Evolutionary conservation across 1,140 invertebrate genomes (phyloP).

Genomic region (Musca vetustissima): DNA sequence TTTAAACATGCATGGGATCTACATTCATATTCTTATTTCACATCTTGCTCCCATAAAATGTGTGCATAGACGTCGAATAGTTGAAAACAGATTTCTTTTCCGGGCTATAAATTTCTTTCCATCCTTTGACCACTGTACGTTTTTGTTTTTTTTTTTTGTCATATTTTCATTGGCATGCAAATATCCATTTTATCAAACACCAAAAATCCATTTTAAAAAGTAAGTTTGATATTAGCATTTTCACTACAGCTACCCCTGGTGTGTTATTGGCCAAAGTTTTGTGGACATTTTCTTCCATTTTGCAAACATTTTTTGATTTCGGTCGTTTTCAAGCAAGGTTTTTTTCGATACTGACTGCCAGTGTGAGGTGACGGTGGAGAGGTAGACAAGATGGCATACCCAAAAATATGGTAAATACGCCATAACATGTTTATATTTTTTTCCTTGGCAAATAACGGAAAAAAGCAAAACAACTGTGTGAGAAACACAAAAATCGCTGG

Average conservation of each 20-base stretch:
- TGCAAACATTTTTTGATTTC: not conserved
- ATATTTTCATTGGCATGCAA: not conserved
- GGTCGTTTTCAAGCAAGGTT: not conserved
- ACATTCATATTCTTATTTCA: too few species aligned
- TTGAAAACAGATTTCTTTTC: too few species aligned
- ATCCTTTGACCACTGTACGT: not conserved
- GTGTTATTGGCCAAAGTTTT: too few species aligned
- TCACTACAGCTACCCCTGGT: not conserved
- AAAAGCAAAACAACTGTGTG: too few species aligned
- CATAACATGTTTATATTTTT: constrained; percentile 16
- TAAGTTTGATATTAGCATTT: constrained; percentile 5
- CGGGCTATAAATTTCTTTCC: not conserved
- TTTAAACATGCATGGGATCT: too few species aligned
- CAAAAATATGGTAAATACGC: constrained; percentile 1
- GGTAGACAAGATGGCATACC: not conserved
- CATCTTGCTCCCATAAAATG: too few species aligned
- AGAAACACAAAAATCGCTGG: too few species aligned
- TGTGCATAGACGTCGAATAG: too few species aligned
- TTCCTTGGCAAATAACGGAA: not conserved
- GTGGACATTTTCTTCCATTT: too few species aligned
- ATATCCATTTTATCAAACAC: constrained; percentile 12
- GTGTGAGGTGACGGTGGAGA: not conserved
- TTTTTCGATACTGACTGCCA: too few species aligned
- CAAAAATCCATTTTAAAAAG: constrained; percentile 7
- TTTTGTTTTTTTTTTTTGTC: not conserved